phyloP scores from a whole-genome alignment of 2,113 vertebrate species.

The Polypterus bichir region DNA sequence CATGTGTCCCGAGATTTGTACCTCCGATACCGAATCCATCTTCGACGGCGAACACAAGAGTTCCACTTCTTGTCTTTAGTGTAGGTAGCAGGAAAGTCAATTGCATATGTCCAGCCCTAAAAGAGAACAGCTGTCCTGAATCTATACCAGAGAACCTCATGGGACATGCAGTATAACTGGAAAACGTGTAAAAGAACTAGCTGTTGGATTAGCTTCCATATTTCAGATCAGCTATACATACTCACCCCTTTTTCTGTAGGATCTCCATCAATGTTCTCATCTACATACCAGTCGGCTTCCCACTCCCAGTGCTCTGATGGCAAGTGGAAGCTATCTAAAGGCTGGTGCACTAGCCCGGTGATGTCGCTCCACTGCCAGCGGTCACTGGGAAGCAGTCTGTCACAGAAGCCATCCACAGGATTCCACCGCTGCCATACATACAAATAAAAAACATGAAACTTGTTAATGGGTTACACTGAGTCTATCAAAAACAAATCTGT shows the following conservation, averaged over 20 bases:
- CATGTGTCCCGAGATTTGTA: conserved; percentile 79
- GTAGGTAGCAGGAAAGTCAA: conserved; percentile 90
- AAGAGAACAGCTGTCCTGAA: conserved; percentile 17
- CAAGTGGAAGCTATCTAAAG: conserved; percentile 61
- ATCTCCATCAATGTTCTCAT: conserved; percentile 90
- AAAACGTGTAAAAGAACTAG: background rate
- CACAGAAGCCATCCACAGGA: conserved; percentile 85
- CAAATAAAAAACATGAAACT: background rate
- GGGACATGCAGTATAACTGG: background rate
- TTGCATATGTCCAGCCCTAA: conserved; percentile 89
- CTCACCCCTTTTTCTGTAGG: conserved; percentile 89
- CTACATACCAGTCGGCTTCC: conserved; percentile 90
- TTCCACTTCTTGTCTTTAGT: conserved; percentile 93
- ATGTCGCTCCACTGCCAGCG: conserved; percentile 95
- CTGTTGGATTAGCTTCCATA: background rate
- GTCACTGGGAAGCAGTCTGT: conserved; percentile 82
- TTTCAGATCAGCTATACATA: conserved; percentile 12
- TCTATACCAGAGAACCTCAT: too few relatives aligned
- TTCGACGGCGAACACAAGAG: conserved; percentile 83
- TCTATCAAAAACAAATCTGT: too few relatives aligned
- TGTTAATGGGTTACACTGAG: too few relatives aligned
- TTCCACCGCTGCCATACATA: conserved; percentile 76
- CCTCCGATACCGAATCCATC: conserved; percentile 87
- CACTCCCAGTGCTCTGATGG: conserved; percentile 88
- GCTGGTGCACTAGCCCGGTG: conserved; percentile 75